Evolutionary conservation across 2,797 vertebrate species (phyloP).

Genomic region (Hylomyscus alleni): DNA sequence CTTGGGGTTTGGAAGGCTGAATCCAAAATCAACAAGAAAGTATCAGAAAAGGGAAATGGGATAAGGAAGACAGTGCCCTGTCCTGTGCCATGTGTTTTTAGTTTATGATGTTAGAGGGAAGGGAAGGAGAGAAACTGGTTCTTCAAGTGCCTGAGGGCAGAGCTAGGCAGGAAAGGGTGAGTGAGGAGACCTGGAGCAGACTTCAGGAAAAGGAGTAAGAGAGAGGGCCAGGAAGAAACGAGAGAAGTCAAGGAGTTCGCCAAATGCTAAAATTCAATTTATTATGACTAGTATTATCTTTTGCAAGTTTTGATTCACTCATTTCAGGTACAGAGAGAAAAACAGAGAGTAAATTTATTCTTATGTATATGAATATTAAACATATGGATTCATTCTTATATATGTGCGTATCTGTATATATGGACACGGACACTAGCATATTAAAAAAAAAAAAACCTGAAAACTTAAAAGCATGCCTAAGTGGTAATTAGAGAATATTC

Average conservation of each 20-base stretch:
- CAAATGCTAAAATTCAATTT: background rate
- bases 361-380: background rate
- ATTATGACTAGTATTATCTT: background rate
- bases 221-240: background rate
- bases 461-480: background rate
- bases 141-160: slow-evolving; percentile 40
- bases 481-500: slow-evolving; percentile 5
- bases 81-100: slow-evolving; percentile 72
- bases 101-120: slow-evolving; percentile 61
- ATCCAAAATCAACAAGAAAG: slow-evolving; percentile 82
- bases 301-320: background rate
- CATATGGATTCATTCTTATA: background rate
- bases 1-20: slow-evolving; percentile 75
- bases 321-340: slow-evolving; percentile 7
- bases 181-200: background rate
- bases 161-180: slow-evolving; percentile 7
- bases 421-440: background rate
- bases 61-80: slow-evolving; percentile 58
- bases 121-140: slow-evolving; percentile 63
- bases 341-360: background rate
- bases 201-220: background rate
- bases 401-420: background rate
- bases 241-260: background rate
- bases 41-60: slow-evolving; percentile 74
- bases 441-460: background rate